phyloP scores from a whole-genome alignment of 1,140 invertebrate species.

The Prorops nasuta region DNA sequence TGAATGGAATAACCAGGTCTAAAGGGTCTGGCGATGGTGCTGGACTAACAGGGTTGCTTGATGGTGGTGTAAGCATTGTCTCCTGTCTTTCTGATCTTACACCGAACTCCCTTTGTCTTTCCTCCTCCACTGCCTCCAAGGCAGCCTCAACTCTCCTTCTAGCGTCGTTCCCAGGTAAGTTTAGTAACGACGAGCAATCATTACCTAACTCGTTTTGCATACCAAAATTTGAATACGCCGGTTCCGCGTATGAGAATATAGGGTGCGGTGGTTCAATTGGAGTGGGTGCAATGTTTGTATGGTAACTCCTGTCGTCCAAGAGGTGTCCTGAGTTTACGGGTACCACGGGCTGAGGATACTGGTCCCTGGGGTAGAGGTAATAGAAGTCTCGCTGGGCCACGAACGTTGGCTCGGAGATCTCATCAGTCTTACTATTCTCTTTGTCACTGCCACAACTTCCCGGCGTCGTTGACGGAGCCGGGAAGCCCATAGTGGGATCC shows the following conservation, averaged over 20 bases:
- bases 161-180: constrained; percentile 62
- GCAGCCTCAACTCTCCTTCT: constrained; percentile 71
- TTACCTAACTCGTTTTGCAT: constrained; percentile 20
- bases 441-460: constrained; percentile 33
- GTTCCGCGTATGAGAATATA: constrained; percentile 40
- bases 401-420: constrained; percentile 9
- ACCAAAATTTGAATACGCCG: constrained; percentile 12
- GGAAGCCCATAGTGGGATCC: background rate
- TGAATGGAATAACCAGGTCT: constrained; percentile 57
- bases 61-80: constrained; percentile 64
- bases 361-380: constrained; percentile 39
- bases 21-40: constrained; percentile 63
- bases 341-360: constrained; percentile 37
- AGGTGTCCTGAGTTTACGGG: constrained; percentile 47
- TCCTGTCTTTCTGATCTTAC: constrained; percentile 42
- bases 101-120: constrained; percentile 29
- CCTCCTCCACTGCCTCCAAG: constrained; percentile 59
- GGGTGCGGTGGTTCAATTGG: constrained; percentile 6
- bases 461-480: constrained; percentile 2
- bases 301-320: constrained; percentile 37
- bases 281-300: constrained; percentile 15
- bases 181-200: constrained; percentile 41
- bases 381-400: constrained; percentile 34
- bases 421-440: constrained; percentile 49
- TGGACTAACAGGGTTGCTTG: constrained; percentile 62